These are phyloP conservation scores for Tethya wilhelma DNA, from an alignment of 37 sponge, comb jelly and placozoan genomes.

Conservation along the genomic window DNA sequence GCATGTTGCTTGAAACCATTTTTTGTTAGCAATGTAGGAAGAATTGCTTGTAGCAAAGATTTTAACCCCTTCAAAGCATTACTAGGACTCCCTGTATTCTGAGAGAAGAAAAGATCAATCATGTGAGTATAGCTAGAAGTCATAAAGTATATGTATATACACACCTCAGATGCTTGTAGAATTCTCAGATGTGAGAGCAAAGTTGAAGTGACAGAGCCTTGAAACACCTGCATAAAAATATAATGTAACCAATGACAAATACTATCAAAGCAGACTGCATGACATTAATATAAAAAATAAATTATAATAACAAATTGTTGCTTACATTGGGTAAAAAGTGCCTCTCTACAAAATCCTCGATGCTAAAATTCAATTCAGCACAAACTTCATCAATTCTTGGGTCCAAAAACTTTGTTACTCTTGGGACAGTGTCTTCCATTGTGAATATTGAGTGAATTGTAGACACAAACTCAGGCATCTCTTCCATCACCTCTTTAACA, in stretches of 20 bases:
- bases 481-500: background rate
- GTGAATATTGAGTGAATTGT: constrained; percentile 11
- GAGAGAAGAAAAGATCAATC: too few species aligned
- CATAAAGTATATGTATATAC: too few species aligned
- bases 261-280: too few species aligned
- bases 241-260: too few species aligned
- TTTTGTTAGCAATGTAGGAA: background rate
- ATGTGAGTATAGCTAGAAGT: too few species aligned
- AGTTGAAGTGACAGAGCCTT: background rate
- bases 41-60: background rate
- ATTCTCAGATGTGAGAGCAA: too few species aligned
- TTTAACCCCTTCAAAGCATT: background rate
- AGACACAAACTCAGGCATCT: constrained; percentile 1
- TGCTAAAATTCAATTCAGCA: background rate
- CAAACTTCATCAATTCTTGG: background rate
- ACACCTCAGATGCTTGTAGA: too few species aligned
- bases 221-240: constrained; percentile 1
- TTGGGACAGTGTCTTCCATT: constrained; percentile 6
- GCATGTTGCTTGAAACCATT: background rate
- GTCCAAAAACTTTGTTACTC: background rate
- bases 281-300: too few species aligned
- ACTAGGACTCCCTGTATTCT: background rate
- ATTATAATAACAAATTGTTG: background rate
- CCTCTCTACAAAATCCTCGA: background rate
- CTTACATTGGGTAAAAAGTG: background rate